Evolutionary conservation across 2,113 vertebrate species (phyloP).

Genomic region (Pholis gunnellus): DNA sequence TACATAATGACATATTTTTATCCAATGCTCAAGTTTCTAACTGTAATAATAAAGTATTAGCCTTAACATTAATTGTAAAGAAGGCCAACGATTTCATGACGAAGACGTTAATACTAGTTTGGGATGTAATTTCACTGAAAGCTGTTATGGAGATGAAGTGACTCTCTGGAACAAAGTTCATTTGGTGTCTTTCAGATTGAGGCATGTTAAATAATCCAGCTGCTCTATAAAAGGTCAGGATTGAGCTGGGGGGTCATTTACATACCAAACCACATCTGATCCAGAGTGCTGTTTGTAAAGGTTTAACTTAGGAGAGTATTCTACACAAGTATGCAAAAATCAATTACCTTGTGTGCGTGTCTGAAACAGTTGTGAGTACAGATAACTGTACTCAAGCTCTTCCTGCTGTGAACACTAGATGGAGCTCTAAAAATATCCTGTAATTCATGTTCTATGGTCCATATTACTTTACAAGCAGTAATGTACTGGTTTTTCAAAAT

Average conservation of each 20-base stretch:
- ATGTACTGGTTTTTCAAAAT: rapidly evolving
- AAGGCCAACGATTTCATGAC: too few species aligned
- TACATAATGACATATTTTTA: not conserved
- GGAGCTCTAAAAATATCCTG: not conserved
- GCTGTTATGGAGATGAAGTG: not conserved
- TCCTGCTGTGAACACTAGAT: conserved; percentile 12
- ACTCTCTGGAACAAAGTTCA: not conserved
- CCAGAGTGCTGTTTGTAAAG: not conserved
- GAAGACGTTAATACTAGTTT: not conserved
- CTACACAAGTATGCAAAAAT: not conserved
- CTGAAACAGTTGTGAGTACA: not conserved
- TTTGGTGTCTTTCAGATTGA: not conserved
- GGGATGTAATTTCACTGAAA: not conserved
- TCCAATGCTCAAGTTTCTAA: not conserved
- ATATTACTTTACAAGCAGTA: not conserved
- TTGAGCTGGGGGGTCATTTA: not conserved
- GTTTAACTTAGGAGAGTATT: not conserved
- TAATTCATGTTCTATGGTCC: not conserved
- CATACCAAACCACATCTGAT: not conserved
- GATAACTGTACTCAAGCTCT: not conserved
- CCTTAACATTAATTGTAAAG: too few species aligned
- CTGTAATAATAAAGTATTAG: too few species aligned
- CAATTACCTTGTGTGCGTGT: not conserved
- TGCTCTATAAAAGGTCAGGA: not conserved
- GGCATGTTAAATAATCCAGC: not conserved